phyloP scores from a whole-genome alignment of 2,888 invertebrate species.

The Sericinus montela region DNA sequence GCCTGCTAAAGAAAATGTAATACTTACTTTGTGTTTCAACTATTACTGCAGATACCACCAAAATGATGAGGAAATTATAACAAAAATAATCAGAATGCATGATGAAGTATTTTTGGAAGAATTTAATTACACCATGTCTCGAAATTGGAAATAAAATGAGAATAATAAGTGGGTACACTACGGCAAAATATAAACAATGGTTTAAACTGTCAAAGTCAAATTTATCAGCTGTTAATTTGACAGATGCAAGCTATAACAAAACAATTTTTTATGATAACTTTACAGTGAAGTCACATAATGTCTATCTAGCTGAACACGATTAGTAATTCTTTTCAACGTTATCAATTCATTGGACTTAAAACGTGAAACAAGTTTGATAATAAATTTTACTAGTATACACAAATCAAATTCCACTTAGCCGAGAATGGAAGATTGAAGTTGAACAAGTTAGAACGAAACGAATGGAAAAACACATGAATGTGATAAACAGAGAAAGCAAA shows the following conservation, averaged over 20 bases:
- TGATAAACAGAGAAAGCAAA: too few species aligned
- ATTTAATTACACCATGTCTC: not conserved
- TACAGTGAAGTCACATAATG: not conserved
- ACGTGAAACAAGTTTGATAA: not conserved
- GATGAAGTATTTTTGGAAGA: not conserved
- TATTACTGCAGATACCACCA: not conserved
- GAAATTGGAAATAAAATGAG: not conserved
- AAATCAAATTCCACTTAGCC: too few species aligned
- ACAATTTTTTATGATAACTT: not conserved
- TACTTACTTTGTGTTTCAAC: conserved; percentile 20
- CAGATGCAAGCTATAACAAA: conserved; percentile 19
- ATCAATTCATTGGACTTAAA: conserved; percentile 3
- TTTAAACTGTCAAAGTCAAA: conserved; percentile 18
- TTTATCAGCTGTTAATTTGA: conserved; percentile 38
- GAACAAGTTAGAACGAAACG: too few species aligned
- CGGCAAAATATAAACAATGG: not conserved
- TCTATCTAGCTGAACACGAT: not conserved
- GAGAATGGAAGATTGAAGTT: too few species aligned
- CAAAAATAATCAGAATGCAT: conserved; percentile 3
- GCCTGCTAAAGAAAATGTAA: too few species aligned
- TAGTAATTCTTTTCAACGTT: not conserved
- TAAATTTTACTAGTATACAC: too few species aligned
- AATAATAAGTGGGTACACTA: too few species aligned
- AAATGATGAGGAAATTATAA: conserved; percentile 2
- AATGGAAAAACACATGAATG: too few species aligned